Base-by-base conservation (phyloP, 2,113 vertebrate species). In the Climacteris rufus region DNA sequence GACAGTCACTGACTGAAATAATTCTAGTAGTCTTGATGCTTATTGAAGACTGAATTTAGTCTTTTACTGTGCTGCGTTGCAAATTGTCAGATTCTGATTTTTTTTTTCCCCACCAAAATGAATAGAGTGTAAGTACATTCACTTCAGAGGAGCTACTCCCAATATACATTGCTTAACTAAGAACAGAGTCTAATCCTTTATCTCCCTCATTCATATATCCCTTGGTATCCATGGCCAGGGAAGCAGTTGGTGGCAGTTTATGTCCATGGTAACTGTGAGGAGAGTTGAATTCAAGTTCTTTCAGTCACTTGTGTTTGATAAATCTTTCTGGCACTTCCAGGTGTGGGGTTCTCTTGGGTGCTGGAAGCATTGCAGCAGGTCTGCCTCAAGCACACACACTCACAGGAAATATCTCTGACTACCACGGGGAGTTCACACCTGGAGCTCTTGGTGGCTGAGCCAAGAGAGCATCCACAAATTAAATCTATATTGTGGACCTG, bases 221-320 rank as follows among this genome's bases (percentile, higher is more conserved):
- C 33, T 52, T n/a, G 5, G 40, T 16, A 4, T 23, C 5, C 20
- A 4, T 0, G 1, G 53, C 9, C 24, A 65, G 42, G 18, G 37
- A 20, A 61, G 50, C 39, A 13, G 24, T 44, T 10, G 3, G 17
- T 35, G 63, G 13, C 24, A 9, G n/a, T 35, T 35, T 39, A 10
- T 6, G 21, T 35, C 42, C 45, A 11, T 0, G 2, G 13, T 33
- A 63, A 72, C 2, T 33, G 31, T 18, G 50, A 88, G 42, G 39
- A 39, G 30, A 10, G 44, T 35, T 86, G 28, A 33, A 13, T 3
- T 33, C 22, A 27, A 52, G 35, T 70, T 42, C 25, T 44, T 79
- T 37, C 30, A 31, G 15, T 61, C 21, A 15, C 25, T 52, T 24
- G 28, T 6, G 2, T 78, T 28, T 76, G 70, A 50, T 23, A 40